Conservation (phyloP, 2,797 vertebrate species). For the Urocyon cinereoargenteus region DNA sequence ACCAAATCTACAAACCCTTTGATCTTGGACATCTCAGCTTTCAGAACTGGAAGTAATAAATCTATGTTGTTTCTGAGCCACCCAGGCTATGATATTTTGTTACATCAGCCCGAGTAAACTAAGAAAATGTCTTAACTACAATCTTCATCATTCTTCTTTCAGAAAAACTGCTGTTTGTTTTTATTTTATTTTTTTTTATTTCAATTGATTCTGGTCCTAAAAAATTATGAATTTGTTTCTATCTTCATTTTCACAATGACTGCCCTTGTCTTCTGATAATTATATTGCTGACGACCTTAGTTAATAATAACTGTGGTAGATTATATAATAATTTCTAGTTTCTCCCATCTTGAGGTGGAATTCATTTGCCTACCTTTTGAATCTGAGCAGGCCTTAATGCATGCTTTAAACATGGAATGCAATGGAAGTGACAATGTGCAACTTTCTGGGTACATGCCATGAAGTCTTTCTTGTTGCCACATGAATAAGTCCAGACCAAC, state of each 20-base stretch:
- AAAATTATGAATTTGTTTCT: background rate
- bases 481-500: background rate
- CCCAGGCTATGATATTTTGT: background rate
- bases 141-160: background rate
- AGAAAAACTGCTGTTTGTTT: background rate
- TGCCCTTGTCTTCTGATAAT: background rate
- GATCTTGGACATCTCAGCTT: background rate
- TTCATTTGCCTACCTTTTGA: background rate
- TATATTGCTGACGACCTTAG: background rate
- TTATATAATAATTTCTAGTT: background rate
- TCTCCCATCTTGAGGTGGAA: background rate
- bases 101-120: background rate
- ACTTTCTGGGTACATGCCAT: background rate
- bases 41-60: background rate
- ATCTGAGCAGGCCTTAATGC: background rate
- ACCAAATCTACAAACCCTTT: no score
- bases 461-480: background rate
- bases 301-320: background rate
- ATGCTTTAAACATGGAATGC: background rate
- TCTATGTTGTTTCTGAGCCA: background rate
- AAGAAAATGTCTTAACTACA: background rate
- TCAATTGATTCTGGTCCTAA: background rate
- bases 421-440: background rate
- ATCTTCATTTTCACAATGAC: background rate
- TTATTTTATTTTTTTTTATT: background rate